Conservation (phyloP, 2,888 invertebrate genomes). For the Chironomus riparius region DNA sequence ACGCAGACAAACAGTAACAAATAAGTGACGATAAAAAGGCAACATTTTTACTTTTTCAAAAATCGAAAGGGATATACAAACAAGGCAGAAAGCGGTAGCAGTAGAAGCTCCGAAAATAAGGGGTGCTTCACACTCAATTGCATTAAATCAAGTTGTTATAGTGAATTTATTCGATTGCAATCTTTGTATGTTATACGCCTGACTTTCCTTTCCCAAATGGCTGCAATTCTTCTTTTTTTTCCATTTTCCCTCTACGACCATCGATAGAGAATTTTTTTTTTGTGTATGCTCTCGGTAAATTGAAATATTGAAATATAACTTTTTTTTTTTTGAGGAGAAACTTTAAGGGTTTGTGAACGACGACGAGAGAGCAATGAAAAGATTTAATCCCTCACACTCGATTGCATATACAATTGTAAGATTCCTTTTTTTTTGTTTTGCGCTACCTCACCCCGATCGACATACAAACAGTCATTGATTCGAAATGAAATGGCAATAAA, state of each 20-base stretch:
- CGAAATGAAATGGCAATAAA: slow-evolving; percentile 25
- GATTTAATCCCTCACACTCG: slow-evolving; percentile 1
- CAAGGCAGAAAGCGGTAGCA: neutral
- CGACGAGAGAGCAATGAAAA: neutral
- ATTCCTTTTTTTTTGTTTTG: neutral
- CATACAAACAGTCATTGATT: slow-evolving; percentile 9
- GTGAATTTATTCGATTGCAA: slow-evolving; percentile 24
- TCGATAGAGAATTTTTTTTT: neutral
- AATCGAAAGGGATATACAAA: neutral
- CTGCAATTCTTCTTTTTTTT: slow-evolving; percentile 7
- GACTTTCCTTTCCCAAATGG: slow-evolving; percentile 21
- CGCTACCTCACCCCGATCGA: neutral
- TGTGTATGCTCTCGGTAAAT: neutral
- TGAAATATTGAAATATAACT: too few species aligned
- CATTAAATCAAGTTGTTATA: slow-evolving; percentile 27
- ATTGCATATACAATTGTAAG: too few species aligned
- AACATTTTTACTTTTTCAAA: neutral
- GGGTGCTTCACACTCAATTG: slow-evolving; percentile 27
- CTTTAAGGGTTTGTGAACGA: neutral
- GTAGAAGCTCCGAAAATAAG: neutral
- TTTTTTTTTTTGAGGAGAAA: too few species aligned
- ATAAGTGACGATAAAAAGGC: neutral
- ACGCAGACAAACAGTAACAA: neutral
- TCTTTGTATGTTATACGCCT: slow-evolving; percentile 19
- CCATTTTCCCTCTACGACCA: neutral